Percentiles rank a stretch among this genome's conserved stretches.
Evolutionary conservation across 2,797 vertebrate genomes (phyloP).

Genomic region (Chelidonichthys spinosus): DNA sequence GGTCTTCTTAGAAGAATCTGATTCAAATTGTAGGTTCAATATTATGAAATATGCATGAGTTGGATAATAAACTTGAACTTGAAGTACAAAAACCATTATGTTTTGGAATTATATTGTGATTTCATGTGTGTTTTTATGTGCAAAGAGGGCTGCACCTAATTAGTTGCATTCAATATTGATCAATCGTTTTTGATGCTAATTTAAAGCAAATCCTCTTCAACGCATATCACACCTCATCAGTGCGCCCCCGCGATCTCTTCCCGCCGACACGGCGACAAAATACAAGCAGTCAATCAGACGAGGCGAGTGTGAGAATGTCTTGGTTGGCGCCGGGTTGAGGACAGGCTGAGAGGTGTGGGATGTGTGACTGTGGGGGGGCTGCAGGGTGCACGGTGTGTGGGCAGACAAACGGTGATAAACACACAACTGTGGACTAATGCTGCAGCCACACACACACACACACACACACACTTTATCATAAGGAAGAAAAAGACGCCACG

Average conservation of each 20-base stretch:
- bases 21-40: not conserved
- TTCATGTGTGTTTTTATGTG: too few relatives aligned
- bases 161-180: not conserved
- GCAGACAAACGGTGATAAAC: conserved; percentile 33
- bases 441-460: not conserved
- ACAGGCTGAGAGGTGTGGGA: conserved; percentile 47
- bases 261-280: conserved; percentile 16
- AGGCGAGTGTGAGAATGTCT: conserved; percentile 23
- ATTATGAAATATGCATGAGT: not conserved
- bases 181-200: conserved; percentile 11
- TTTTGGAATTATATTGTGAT: not conserved
- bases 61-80: not conserved
- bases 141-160: not conserved
- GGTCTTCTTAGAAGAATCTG: too few relatives aligned
- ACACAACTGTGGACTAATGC: conserved; percentile 18
- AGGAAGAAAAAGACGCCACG: not conserved
- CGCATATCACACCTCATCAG: conserved; percentile 18
- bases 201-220: conserved; percentile 22
- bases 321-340: conserved; percentile 23
- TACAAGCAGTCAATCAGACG: conserved; percentile 13
- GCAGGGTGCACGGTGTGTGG: conserved; percentile 26
- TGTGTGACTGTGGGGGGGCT: conserved; percentile 27
- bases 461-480: not conserved
- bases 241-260: not conserved
- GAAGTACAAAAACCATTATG: not conserved